Base-by-base conservation (phyloP, 2,888 invertebrate species). In the Syrphus vitripennis region DNA sequence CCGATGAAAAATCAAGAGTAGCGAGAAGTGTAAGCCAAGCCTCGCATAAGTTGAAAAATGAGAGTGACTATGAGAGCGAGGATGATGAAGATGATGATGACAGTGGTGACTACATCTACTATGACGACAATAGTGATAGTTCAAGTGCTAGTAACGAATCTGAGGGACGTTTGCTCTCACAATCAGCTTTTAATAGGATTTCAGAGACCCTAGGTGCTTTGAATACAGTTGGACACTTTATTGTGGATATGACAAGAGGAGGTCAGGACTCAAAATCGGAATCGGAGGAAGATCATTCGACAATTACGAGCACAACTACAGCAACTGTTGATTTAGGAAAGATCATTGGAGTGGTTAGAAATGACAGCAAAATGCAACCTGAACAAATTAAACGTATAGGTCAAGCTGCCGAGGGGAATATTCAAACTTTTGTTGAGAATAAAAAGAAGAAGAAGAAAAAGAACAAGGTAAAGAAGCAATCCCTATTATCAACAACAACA, bases 161-260 rank as follows among this genome's bases (percentile, higher is more conserved):
- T 0, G 59, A 93, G 87, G 94, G 94, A 6, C 93, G 95, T 57
- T 89, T 95, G 4, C 91, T 95, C 0, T 95, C 95, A 1, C 94
- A 94, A 29, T 94, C 94, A 5, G 94, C 95, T 6, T 95, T 95
- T 87, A 93, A 94, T 74, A 94, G 93, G 88, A 95, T 95, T 89
- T 95, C 95, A 0, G 95, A 95, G 90, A 95, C 95, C 0, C 90
- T 95, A 40, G 97, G 97, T 37, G 97, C 97, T 4, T 94, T 97
- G 16, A 97, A 97, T 88, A 97, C 97, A 1, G 96, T 97, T 0
- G 97, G 97, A 0, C 95, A 96, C 90, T 97, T 96, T 90, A 94
- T 97, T 88, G 96, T 97, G 0, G 97, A 97, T 89, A 96, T 97
- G 94, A 97, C 95, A 0, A 92, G 95, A 9, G 92, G 92, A 1